Evolutionary conservation across 2,113 vertebrate species (phyloP).

Genomic region (Meles meles): DNA sequence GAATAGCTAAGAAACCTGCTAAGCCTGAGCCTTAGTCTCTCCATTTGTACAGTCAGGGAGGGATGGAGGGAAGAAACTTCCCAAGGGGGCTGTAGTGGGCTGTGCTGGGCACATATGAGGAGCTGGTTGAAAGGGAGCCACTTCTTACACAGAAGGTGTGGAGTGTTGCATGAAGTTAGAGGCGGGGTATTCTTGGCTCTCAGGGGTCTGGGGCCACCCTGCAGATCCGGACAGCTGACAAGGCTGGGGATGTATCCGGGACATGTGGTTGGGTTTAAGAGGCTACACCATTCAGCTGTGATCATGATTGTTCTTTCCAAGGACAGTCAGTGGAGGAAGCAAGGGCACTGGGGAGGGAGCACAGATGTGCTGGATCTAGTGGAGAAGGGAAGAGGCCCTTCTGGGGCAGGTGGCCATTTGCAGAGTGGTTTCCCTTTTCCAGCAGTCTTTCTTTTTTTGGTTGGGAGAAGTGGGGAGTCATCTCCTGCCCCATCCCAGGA

Average conservation of each 20-base stretch:
- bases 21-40: background rate
- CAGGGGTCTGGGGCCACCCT: conserved; percentile 41
- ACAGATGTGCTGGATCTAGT: conserved; percentile 59
- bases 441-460: conserved; percentile 18
- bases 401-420: conserved; percentile 61
- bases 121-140: background rate
- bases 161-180: conserved; percentile 16
- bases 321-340: conserved; percentile 60
- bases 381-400: conserved; percentile 45
- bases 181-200: conserved; percentile 29
- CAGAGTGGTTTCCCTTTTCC: conserved; percentile 44
- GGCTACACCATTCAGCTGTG: conserved; percentile 60
- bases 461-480: background rate
- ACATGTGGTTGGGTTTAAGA: conserved; percentile 63
- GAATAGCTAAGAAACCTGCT: background rate
- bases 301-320: conserved; percentile 67
- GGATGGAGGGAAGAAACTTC: background rate
- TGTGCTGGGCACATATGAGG: background rate
- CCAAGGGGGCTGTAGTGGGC: background rate
- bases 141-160: background rate
- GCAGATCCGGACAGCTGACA: conserved; percentile 64
- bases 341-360: conserved; percentile 47
- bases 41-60: background rate
- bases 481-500: conserved; percentile 47
- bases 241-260: conserved; percentile 47